phyloP scores from a whole-genome alignment of 1,140 invertebrate species.

The Procambarus clarkii region DNA sequence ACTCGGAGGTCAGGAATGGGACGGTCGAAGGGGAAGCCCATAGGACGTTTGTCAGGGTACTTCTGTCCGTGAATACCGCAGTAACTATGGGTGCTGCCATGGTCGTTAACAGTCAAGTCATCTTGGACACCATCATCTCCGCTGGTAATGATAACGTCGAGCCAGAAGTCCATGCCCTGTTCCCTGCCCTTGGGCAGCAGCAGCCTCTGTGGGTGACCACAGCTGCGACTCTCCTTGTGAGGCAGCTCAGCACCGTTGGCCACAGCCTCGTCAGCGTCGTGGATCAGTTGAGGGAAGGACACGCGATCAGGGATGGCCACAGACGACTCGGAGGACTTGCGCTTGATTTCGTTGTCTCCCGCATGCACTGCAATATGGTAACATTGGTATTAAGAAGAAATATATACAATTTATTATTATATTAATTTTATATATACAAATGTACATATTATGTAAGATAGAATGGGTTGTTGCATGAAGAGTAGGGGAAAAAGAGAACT shows the following conservation, averaged over 20 bases:
- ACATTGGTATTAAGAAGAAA: no score
- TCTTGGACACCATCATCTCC: not conserved
- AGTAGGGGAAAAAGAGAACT: not conserved
- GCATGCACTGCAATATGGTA: not conserved
- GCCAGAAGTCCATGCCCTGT: constrained; percentile 3
- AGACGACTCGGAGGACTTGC: not conserved
- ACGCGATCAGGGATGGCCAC: constrained; percentile 26
- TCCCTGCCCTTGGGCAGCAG: constrained; percentile 11
- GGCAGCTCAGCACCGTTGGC: not conserved
- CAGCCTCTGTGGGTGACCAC: constrained; percentile 1
- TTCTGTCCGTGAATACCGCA: constrained; percentile 13
- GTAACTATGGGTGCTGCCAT: constrained; percentile 9
- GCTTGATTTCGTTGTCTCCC: not conserved
- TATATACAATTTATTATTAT: no score
- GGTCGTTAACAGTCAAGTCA: not conserved
- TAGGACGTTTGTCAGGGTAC: constrained; percentile 14
- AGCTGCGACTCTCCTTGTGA: not conserved
- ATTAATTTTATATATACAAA: no score
- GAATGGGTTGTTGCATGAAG: not conserved
- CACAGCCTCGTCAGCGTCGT: constrained; percentile 14
- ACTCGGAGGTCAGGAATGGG: constrained; percentile 2
- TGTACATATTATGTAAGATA: no score
- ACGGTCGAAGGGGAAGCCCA: constrained; percentile 17
- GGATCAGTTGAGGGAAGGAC: not conserved
- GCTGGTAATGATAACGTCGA: not conserved